Evolutionary conservation across 2,888 invertebrate genomes (phyloP).

Genomic region (Synanthedon formicaeformis): DNA sequence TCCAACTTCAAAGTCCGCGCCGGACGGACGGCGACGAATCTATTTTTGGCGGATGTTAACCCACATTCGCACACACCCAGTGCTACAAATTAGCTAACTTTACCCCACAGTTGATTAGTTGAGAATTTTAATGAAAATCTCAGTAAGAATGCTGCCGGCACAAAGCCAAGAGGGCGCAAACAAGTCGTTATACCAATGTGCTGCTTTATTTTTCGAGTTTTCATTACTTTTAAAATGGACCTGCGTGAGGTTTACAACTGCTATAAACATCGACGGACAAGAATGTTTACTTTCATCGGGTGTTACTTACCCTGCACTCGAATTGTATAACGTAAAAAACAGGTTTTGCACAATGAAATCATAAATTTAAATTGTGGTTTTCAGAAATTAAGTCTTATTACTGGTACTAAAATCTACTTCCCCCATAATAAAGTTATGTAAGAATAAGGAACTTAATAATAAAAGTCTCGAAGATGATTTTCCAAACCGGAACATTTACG

Average conservation of each 20-base stretch:
- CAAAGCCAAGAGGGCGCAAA: conserved; percentile 7
- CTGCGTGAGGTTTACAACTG: too few species aligned
- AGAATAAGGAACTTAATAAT: conserved; percentile 4
- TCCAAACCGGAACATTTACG: conserved; percentile 7
- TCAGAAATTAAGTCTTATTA: background rate
- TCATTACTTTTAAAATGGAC: too few species aligned
- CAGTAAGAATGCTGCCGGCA: conserved; percentile 10
- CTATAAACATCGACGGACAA: too few species aligned
- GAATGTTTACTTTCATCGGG: too few species aligned
- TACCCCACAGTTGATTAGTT: conserved; percentile 26
- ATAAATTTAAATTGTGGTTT: background rate
- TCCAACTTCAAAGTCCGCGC: conserved; percentile 2
- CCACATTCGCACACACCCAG: conserved; percentile 41
- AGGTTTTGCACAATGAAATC: too few species aligned
- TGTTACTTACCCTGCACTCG: too few species aligned
- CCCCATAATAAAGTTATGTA: conserved; percentile 3
- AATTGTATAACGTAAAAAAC: too few species aligned
- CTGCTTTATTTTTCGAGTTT: too few species aligned
- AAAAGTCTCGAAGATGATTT: conserved; percentile 4
- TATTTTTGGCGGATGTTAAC: conserved; percentile 52
- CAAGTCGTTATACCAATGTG: background rate
- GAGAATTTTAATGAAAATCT: conserved; percentile 11
- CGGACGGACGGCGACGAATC: conserved; percentile 33
- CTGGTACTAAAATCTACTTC: background rate
- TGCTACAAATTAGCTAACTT: conserved; percentile 45